Base-by-base conservation (phyloP, 2,797 vertebrate species). In the Neopelma chrysocephalum region DNA sequence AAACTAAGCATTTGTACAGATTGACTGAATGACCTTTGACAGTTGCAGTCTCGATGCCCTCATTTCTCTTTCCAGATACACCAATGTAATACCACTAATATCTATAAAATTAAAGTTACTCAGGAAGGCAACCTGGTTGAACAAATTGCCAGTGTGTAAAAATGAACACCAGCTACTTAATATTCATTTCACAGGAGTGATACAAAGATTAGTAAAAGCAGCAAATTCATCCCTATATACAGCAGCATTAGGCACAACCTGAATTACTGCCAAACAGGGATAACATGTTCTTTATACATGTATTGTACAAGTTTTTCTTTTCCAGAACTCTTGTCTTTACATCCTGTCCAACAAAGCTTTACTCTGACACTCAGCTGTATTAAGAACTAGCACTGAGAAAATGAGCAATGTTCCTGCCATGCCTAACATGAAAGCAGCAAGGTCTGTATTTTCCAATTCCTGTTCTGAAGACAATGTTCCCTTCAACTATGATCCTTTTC, bases 331-430 rank as follows among this genome's bases (percentile, higher is more conserved):
- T 6, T 36, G 17, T 48, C 54, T 58, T 91, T 43, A 53, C 21
- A 86, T 32, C 17, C 50, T 53, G 69, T 43, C 40, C 87, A 85
- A 68, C 20, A 83, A 81, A 84, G 58, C 27, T 83, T 83, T 65
- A 58, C 15, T 64, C 38, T 38, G 72, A 57, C 53, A 50, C 29
- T 54, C 32, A 57, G 64, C 56, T 43, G 29, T 58, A 72, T 79
- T 77, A 77, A 93, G 82, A 90, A 87, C 9, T 29, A 77, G 68
- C 48, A 70, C 21, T 13, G 64, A 87, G 60, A 87, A 93, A 93
- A 73, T 5, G 1, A 75, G 45, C 45, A 51, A 20, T 9, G 5
- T 16, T 94, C 43, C 72, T 86, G 43, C 50, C 1, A 4, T 25
- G 19, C 31, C 45, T 34, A 20, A 70, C 31, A 22, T 10, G 36